Evolutionary conservation across 2,113 vertebrate species (phyloP), one percentile per base, ranked within the genome.

Genomic region (Hymenochirus boettgeri): DNA sequence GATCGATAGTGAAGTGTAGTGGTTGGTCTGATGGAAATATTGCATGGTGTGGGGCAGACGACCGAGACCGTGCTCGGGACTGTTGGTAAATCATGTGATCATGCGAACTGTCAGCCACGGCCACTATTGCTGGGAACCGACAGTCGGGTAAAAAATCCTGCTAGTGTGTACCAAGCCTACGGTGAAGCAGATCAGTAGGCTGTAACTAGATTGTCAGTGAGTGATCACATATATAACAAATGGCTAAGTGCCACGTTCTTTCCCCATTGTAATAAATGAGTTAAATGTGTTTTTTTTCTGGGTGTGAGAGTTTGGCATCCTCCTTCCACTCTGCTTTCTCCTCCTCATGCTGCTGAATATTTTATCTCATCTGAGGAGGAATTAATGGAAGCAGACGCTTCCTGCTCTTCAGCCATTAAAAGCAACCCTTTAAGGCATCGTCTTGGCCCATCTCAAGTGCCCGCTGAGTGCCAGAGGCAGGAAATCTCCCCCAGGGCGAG

Each of bases 341-440:
- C 23, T 19, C 46, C 31, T 19, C 5, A 13, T 18, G 42, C 46
- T 59, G 56, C 56, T 67, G 64, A 67, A 67, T 67, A 67, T 67
- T 67, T 67, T 33, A 67, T 67, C 56, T 57, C 65, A 45, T 60
- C 65, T 45, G 65, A 59, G 57, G 33, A 53, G 50, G 57, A 67
- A 67, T 60, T 59, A 67, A 67, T 67, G 65, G 56, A 59, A 53
- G 56, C 46, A 67, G 56, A 67, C 23, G 54, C 65, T 52, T 37
- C 58, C 56, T 60, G 57, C 57, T 60, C 48, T 67, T 65, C 56
- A 67, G 59, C 65, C 65, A 60, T 67, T 67, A 67, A 60, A 53
- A 60, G 65, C 56, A 60, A 48, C 65, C 65, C 65, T 60, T 21
- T 47, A 31, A 60, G 62, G 57, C 55, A 66, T 52, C 45, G 63